Conservation (phyloP, 2,113 vertebrate genomes). For the Cryptotis parvus region DNA sequence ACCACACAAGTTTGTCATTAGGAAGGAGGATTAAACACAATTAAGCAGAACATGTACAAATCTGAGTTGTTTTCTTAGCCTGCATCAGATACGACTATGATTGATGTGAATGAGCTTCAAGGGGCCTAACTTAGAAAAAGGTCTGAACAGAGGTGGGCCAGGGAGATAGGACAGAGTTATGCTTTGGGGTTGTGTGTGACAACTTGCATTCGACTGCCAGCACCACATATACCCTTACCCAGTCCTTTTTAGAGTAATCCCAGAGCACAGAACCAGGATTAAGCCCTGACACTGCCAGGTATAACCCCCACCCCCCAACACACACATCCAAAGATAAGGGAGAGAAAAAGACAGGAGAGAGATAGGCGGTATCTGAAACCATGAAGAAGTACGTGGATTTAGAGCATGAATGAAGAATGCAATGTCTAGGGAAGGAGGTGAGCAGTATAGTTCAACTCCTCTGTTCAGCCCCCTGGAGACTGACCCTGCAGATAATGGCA, state of each 20-base stretch:
- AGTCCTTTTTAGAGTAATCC: too few relatives aligned
- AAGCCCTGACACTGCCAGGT: too few relatives aligned
- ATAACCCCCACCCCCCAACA: too few relatives aligned
- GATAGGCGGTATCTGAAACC: too few relatives aligned
- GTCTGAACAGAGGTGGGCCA: too few relatives aligned
- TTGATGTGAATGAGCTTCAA: neutral
- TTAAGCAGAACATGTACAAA: neutral
- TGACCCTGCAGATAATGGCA: fast-evolving
- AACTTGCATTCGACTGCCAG: too few relatives aligned
- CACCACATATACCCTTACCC: too few relatives aligned
- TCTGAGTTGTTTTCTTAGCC: neutral
- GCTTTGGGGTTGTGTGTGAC: too few relatives aligned
- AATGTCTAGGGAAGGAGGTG: fast-evolving
- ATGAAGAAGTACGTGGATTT: neutral
- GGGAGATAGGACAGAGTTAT: too few relatives aligned
- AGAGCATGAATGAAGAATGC: fast-evolving
- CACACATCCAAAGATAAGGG: too few relatives aligned
- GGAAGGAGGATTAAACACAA: neutral
- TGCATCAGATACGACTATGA: neutral
- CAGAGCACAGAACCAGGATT: too few relatives aligned
- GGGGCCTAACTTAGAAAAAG: neutral
- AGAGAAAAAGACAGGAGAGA: neutral
- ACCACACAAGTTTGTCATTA: neutral
- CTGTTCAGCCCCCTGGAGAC: too few relatives aligned
- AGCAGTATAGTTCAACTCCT: neutral